Evolutionary conservation across 2,797 vertebrate genomes (phyloP), one percentile per base, ranked within the genome.

Genomic region (Parauchenoglanis punctatus): DNA sequence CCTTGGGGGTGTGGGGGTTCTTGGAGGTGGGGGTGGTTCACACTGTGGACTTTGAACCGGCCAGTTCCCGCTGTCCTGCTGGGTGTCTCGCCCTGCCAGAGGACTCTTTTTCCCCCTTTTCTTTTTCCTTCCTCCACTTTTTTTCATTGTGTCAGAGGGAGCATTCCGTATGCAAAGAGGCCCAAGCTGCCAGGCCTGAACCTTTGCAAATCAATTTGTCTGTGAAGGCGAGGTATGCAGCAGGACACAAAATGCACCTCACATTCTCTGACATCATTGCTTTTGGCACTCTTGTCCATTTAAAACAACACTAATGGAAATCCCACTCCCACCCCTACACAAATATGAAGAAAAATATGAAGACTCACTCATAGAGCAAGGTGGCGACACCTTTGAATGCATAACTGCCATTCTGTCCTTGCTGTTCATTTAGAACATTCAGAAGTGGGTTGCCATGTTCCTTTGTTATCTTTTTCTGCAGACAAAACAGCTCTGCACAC

Each of bases 201-300:
- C 97, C 97, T 97, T 97, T 96, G 97, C 97, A 97, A 98, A 99
- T 99, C 97, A 97, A 99, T 99, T 98, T 98, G 97, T 97, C 97
- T 99, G 97, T 96, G 96, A 96, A 97, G 95, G 95, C 95, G 90
- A 96, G 95, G 89, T 96, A 96, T 96, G 95, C 94, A 91, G 92
- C 94, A 95, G 95, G 96, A 95, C 90, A 92, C 95, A 96, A 94
- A 95, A 96, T 95, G 95, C 94, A 91, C 94, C 92, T 93, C 90
- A 94, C 94, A 95, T 86, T 94, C 91, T 94, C 95, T 97, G 97
- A 97, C 96, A 96, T 94, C 90, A 95, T 93, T 0, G 89, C 92
- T 94, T 91, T 92, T 92, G 95, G 93, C 91, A 89, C 92, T 94
- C 89, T 92, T 78, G 88, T 93, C 92, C 92, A 90, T 94, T 91